Conservation (phyloP, 2,888 invertebrate species). For the Apodemia duryi region DNA sequence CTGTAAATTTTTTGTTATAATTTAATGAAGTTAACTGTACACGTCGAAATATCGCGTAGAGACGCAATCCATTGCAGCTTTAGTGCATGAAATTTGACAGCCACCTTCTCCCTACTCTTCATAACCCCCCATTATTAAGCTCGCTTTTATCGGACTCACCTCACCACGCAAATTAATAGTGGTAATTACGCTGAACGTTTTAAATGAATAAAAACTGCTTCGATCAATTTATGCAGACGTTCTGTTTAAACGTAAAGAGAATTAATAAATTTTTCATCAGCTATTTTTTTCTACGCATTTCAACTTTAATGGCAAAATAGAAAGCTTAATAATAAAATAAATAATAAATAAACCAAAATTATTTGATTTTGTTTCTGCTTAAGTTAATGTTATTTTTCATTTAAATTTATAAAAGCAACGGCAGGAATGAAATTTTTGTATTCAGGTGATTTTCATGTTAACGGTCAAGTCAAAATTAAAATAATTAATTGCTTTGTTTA, state of each 20-base stretch:
- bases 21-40: slow-evolving; percentile 38
- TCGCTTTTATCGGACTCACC: slow-evolving; percentile 53
- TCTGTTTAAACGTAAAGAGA: slow-evolving; percentile 19
- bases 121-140: slow-evolving; percentile 48
- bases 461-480: no score
- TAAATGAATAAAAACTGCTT: slow-evolving; percentile 45
- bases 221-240: slow-evolving; percentile 21
- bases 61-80: slow-evolving; percentile 54
- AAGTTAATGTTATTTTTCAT: no score
- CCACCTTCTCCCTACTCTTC: slow-evolving; percentile 38
- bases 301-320: no score
- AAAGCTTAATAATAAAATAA: no score
- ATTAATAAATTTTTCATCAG: slow-evolving; percentile 4
- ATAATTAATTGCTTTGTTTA: no score
- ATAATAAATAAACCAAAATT: no score
- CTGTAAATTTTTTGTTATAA: background rate
- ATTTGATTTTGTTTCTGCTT: no score
- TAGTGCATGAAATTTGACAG: slow-evolving; percentile 68
- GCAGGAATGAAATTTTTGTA: no score
- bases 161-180: slow-evolving; percentile 52
- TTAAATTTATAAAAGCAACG: no score
- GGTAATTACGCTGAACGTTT: slow-evolving; percentile 45
- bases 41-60: slow-evolving; percentile 43
- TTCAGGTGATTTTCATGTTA: no score
- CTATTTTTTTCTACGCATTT: no score